Base-by-base conservation (phyloP, 2,888 invertebrate species). In the Xanthia togata region DNA sequence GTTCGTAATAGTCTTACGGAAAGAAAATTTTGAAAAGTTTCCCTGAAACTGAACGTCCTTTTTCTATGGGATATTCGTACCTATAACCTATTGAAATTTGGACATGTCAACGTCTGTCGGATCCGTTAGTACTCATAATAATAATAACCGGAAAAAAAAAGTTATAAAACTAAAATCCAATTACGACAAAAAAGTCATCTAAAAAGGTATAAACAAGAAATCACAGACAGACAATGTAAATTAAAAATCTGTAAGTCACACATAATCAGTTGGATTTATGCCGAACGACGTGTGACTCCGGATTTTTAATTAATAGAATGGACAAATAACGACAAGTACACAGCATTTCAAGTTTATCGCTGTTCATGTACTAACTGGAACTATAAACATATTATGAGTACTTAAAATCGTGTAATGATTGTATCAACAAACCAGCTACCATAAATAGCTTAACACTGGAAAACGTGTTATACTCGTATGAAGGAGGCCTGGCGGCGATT, bases 401-500 rank as follows among this genome's bases (percentile, higher is more conserved):
- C 31, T 63, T 73, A 17, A 62, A 55, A 35, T 41, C 60, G 67
- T 50, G 26, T 67, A 63, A 63, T 71, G 64, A 72, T 65, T 73
- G 80, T 73, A 44, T 73, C 35, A 44, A 65, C 59, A 44, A 59
- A 44, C 50, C 20, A 20, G 50, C 26, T 64, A 4, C 57, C 57
- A 72, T 72, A 72, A 64, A 78, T 59, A 50, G 57, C 55, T 79
- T 50, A 44, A 64, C 17, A 64, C 50, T 41, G 73, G 63, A 38
- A 59, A 41, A 50, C n/a, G 47, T 63, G 31, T 70, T 64, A 23
- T 63, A n/a, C n/a, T n/a, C n/a, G n/a, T n/a, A 17, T 35, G 31
- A 41, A 78, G 55, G 63, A 79, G 71, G 35, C 14, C 50, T 44
- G 44, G 38, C 11, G 9, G 20, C 57, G 41, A 20, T 79, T 4